These are phyloP conservation scores for Toxotes lorentzi DNA, from an alignment of 2,797 vertebrate genomes.

Conservation along the genomic window DNA sequence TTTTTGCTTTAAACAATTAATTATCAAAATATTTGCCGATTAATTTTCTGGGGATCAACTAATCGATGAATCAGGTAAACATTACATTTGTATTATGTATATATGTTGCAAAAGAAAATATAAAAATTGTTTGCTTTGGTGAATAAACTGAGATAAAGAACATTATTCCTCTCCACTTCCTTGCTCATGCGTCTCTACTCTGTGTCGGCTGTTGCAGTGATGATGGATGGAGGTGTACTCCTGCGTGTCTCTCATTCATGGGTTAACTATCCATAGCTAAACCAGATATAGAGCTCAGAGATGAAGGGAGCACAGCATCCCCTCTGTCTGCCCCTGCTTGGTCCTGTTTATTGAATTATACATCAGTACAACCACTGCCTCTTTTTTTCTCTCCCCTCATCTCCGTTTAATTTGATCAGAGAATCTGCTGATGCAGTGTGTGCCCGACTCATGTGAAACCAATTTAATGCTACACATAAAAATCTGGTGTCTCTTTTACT, in stretches of 20 bases:
- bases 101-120: not conserved
- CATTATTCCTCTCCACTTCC: not conserved
- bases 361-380: slow-evolving; percentile 87
- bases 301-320: slow-evolving; percentile 74
- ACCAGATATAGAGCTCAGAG: slow-evolving; percentile 73
- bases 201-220: slow-evolving; percentile 21
- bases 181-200: not conserved
- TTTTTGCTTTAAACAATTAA: not conserved
- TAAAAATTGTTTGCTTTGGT: not conserved
- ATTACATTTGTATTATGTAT: not conserved
- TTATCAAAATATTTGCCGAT: too few relatives aligned
- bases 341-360: slow-evolving; percentile 88
- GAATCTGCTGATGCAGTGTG: slow-evolving; percentile 89
- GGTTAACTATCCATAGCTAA: slow-evolving; percentile 56
- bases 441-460: slow-evolving; percentile 92
- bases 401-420: slow-evolving; percentile 91
- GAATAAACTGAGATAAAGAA: not conserved
- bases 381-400: slow-evolving; percentile 72
- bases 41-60: too few relatives aligned
- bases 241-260: slow-evolving; percentile 41
- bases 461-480: slow-evolving; percentile 88
- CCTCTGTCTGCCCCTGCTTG: slow-evolving; percentile 74
- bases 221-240: slow-evolving; percentile 57
- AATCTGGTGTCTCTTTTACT: slow-evolving; percentile 67
- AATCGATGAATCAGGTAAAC: not conserved